Conservation (phyloP, 2,113 vertebrate species). For the cat (Felis catus) region DNA sequence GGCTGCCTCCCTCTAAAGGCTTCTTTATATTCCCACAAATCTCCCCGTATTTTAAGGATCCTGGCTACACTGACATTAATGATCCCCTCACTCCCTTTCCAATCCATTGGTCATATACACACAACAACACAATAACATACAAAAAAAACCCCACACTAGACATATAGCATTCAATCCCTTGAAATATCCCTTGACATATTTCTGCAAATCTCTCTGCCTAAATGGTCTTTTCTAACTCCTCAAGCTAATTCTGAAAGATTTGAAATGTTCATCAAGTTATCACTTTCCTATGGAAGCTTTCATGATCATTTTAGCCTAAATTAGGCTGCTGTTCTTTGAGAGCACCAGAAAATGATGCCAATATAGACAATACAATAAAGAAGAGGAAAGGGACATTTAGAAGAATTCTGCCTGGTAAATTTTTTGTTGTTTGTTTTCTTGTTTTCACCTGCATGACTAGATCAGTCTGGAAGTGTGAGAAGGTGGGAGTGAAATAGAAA, state of each 20-base stretch:
- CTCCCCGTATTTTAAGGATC: neutral
- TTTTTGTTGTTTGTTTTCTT: neutral
- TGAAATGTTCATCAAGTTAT: neutral
- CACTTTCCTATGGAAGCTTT: neutral
- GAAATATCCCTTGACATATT: neutral
- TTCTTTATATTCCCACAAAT: neutral
- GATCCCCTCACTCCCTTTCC: neutral
- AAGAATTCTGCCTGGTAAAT: neutral
- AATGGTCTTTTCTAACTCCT: neutral
- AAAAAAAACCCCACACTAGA: accelerated
- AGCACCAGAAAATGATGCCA: neutral
- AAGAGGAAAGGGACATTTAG: neutral
- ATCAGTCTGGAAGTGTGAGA: neutral
- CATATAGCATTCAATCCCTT: neutral
- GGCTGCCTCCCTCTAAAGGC: neutral
- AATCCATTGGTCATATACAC: neutral
- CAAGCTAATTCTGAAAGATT: neutral
- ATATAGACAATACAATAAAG: neutral
- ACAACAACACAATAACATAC: neutral
- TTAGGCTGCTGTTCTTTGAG: neutral
- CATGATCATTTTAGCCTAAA: neutral
- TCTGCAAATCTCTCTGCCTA: neutral
- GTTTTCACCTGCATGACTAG: neutral
- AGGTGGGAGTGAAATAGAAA: neutral
- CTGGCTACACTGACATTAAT: neutral